Conservation (phyloP, 2,888 invertebrate genomes). For the Dynastes hyllus region DNA sequence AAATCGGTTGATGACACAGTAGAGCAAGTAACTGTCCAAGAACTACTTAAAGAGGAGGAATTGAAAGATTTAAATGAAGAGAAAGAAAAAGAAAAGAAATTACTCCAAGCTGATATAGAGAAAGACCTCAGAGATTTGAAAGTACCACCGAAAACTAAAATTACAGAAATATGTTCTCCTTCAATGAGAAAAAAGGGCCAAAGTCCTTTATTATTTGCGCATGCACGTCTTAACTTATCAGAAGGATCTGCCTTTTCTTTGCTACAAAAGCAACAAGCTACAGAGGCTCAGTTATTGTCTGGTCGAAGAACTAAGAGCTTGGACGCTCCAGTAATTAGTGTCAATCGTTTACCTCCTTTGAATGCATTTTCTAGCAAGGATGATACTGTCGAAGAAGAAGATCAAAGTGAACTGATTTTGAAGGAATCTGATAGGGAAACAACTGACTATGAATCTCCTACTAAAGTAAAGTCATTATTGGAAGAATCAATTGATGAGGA, state of each 20-base stretch:
- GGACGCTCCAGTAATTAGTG: conserved; percentile 87
- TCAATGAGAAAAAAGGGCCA: conserved; percentile 80
- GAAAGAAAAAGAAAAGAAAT: conserved; percentile 65
- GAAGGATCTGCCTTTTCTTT: conserved; percentile 87
- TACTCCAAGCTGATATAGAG: conserved; percentile 68
- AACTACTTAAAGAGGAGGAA: conserved; percentile 59
- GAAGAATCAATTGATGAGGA: conserved; percentile 60
- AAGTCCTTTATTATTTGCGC: conserved; percentile 85
- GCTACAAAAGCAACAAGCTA: conserved; percentile 84
- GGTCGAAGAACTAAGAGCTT: conserved; percentile 88
- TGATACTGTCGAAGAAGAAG: conserved; percentile 86
- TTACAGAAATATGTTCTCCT: conserved; percentile 81
- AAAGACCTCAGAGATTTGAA: conserved; percentile 67
- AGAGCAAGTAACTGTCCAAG: conserved; percentile 71
- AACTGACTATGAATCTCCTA: conserved; percentile 52
- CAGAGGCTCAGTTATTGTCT: conserved; percentile 80
- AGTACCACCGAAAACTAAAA: conserved; percentile 73
- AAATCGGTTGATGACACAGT: conserved; percentile 67
- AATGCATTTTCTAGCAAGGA: conserved; percentile 93
- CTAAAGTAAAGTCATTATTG: conserved; percentile 39
- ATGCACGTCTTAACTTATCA: conserved; percentile 85
- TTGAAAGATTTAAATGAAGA: conserved; percentile 62
- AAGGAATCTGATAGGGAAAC: conserved; percentile 70
- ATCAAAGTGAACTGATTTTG: conserved; percentile 67
- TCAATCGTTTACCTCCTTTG: conserved; percentile 85